Conservation (phyloP, 2,888 invertebrate species). For the Diplazon laetatorius region DNA sequence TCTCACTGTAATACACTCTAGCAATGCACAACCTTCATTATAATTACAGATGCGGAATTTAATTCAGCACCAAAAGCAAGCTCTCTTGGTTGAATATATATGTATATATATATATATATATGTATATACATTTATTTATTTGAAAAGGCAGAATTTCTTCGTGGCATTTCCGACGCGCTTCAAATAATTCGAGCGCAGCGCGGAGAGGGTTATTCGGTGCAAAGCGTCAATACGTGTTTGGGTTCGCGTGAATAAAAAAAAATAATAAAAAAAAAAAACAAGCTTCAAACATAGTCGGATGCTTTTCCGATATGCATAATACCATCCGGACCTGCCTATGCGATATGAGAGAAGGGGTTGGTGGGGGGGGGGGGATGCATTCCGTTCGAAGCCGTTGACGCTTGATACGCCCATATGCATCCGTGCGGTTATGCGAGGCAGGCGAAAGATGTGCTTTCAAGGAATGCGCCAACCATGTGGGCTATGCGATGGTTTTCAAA, state of each 20-base stretch:
- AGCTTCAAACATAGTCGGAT: conserved; percentile 30
- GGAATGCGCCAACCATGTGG: conserved; percentile 44
- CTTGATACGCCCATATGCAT: conserved; percentile 44
- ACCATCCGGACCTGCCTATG: conserved; percentile 12
- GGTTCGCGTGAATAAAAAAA: conserved; percentile 46
- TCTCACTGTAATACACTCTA: neutral
- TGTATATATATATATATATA: conserved; percentile 2
- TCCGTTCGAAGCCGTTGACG: conserved; percentile 53
- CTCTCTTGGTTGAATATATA: neutral
- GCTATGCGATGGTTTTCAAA: conserved; percentile 40
- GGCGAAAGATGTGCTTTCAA: conserved; percentile 58
- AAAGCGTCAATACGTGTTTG: conserved; percentile 31
- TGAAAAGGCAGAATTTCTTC: conserved; percentile 34
- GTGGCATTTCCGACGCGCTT: conserved; percentile 34
- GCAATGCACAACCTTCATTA: conserved; percentile 21
- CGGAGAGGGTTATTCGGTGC: neutral
- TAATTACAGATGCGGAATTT: conserved; percentile 51
- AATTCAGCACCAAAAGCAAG: conserved; percentile 34
- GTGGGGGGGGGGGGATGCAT: conserved; percentile 9
- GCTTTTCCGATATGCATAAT: conserved; percentile 45
- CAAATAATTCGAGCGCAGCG: conserved; percentile 27
- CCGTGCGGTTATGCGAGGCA: conserved; percentile 27
- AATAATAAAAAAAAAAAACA: conserved; percentile 46
- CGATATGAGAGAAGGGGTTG: too few species aligned
- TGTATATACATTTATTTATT: neutral